A percentile compares a stretch with the other conserved stretches of the same genome.
Evolutionary conservation across 2,113 vertebrate species (phyloP).

Genomic region (Narcine bancroftii): DNA sequence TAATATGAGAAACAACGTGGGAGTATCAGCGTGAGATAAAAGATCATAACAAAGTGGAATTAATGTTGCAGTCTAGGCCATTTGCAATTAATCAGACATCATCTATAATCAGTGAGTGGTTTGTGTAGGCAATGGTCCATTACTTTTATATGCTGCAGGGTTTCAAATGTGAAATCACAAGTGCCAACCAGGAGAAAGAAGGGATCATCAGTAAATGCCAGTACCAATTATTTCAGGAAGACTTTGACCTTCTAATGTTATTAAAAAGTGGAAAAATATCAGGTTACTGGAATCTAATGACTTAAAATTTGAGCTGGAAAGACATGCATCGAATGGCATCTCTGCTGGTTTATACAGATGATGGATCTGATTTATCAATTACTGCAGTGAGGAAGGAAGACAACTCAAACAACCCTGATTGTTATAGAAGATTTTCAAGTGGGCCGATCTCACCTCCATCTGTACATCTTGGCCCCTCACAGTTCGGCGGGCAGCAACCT

Average conservation of each 20-base stretch:
- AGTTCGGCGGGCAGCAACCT: no score
- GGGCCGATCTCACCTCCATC: no score
- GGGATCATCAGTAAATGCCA: conserved; percentile 16
- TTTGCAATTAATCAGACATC: conserved; percentile 29
- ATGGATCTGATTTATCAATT: neutral
- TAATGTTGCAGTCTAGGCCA: neutral
- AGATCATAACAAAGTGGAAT: conserved; percentile 18
- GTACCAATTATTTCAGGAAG: neutral
- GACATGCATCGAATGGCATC: neutral
- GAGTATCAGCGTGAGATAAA: conserved; percentile 16
- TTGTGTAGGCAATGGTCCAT: conserved; percentile 20
- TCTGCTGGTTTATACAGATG: neutral
- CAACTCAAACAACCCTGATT: neutral
- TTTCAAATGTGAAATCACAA: neutral
- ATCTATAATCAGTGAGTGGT: conserved; percentile 11
- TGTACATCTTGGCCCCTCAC: no score
- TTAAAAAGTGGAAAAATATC: neutral
- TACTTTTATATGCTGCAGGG: neutral
- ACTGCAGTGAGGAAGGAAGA: neutral
- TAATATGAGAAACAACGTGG: conserved; percentile 9
- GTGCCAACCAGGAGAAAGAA: neutral
- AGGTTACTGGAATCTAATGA: neutral
- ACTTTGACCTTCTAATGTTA: conserved; percentile 12
- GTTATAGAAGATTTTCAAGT: no score
- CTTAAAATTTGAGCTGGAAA: neutral